Conservation (phyloP, 1,140 invertebrate species). For the Solenopsis invicta region DNA sequence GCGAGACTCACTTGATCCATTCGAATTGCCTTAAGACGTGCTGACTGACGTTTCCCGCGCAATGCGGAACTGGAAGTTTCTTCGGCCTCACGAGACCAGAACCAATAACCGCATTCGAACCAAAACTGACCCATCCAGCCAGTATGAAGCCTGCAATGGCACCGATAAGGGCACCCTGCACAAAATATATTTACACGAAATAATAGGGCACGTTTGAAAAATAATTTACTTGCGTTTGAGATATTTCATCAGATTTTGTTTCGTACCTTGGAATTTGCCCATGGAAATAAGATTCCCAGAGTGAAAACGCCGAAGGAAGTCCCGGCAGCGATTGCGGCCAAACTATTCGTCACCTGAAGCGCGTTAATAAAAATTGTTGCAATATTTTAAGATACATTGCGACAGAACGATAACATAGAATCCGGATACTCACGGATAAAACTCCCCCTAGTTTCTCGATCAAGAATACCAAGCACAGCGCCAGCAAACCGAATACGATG, state of each 20-base stretch:
- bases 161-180: slow-evolving; percentile 83
- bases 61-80: slow-evolving; percentile 82
- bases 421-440: slow-evolving; percentile 88
- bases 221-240: neutral
- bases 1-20: slow-evolving; percentile 76
- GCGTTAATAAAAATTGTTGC: neutral
- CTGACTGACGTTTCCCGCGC: slow-evolving; percentile 79
- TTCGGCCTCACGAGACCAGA: slow-evolving; percentile 78
- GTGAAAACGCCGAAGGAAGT: slow-evolving; percentile 95
- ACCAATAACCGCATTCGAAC: slow-evolving; percentile 80
- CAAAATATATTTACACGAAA: slow-evolving; percentile 2
- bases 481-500: slow-evolving; percentile 89
- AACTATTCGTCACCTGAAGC: slow-evolving; percentile 91
- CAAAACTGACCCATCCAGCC: slow-evolving; percentile 83
- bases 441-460: slow-evolving; percentile 92
- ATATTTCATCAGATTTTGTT: slow-evolving; percentile 16
- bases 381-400: neutral
- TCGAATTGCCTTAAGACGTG: slow-evolving; percentile 80
- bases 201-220: slow-evolving; percentile 57
- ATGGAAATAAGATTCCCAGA: slow-evolving; percentile 94
- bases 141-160: slow-evolving; percentile 81
- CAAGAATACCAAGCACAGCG: slow-evolving; percentile 90
- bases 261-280: slow-evolving; percentile 90
- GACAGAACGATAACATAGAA: neutral
- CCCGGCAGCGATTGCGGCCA: slow-evolving; percentile 94